Evolutionary conservation across 2,113 vertebrate species (phyloP).

Genomic region (Galemys pyrenaicus): DNA sequence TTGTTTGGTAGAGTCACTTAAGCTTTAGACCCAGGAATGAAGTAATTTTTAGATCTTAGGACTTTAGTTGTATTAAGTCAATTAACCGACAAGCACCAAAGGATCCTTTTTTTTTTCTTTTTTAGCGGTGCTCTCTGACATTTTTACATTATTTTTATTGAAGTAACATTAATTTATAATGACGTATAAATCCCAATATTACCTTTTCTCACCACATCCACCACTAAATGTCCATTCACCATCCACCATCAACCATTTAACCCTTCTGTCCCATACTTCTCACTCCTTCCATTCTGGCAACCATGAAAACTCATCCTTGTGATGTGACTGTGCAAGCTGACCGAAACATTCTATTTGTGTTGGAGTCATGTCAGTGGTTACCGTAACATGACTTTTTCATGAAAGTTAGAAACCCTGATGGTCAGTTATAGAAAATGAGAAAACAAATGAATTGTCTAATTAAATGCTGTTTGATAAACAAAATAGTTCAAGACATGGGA

Average conservation of each 20-base stretch:
- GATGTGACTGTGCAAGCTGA: neutral
- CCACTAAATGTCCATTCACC: too few species aligned
- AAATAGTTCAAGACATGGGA: conserved; percentile 41
- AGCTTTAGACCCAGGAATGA: conserved; percentile 12
- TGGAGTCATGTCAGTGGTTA: neutral
- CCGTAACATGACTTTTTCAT: conserved; percentile 29
- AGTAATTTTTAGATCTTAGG: neutral
- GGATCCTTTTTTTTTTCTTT: neutral
- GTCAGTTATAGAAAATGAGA: conserved; percentile 45
- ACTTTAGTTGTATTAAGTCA: neutral
- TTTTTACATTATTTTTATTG: too few species aligned
- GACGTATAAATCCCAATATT: too few species aligned
- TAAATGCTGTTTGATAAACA: conserved; percentile 30
- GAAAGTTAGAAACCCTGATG: conserved; percentile 31
- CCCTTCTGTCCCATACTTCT: too few species aligned
- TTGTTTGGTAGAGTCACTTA: neutral
- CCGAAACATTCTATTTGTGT: conserved; percentile 11
- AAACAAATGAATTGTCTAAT: neutral
- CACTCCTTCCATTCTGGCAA: too few species aligned
- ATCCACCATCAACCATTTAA: too few species aligned
- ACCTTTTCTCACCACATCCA: too few species aligned
- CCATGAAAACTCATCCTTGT: neutral
- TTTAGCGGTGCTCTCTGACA: too few species aligned
- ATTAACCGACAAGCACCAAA: neutral
- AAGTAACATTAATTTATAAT: too few species aligned